These are phyloP conservation scores for Chrysodeixis includens DNA, from an alignment of 2,888 invertebrate genomes.

Conservation along the genomic window DNA sequence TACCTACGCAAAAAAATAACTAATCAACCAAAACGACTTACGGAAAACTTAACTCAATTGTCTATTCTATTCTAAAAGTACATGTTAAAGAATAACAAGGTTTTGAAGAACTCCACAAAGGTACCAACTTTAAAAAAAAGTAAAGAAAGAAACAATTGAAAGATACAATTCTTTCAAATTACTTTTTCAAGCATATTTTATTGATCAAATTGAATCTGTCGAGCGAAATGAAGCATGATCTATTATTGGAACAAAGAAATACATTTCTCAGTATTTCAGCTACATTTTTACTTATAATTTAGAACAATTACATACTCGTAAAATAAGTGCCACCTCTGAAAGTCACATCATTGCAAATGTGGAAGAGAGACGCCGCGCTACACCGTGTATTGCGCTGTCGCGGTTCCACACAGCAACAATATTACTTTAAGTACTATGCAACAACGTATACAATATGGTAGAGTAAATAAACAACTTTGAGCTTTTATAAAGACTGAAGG, in stretches of 20 bases:
- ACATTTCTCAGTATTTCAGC: neutral
- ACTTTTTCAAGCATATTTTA: neutral
- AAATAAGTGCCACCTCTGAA: no score
- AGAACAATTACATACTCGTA: neutral
- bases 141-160: neutral
- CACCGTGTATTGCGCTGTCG: no score
- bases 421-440: no score
- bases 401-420: no score
- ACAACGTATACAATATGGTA: neutral
- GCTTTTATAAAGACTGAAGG: constrained; percentile 7
- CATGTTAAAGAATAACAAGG: no score
- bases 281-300: neutral
- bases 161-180: neutral
- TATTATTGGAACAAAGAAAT: neutral
- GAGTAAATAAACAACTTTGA: constrained; percentile 26
- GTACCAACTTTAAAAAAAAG: neutral
- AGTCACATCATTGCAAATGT: no score
- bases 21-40: no score
- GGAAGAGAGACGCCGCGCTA: no score
- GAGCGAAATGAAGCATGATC: neutral
- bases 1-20: no score
- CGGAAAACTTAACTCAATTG: no score
- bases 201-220: neutral
- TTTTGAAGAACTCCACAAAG: neutral
- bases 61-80: no score